Evolutionary conservation across 1,140 invertebrate species (phyloP), one percentile per base, ranked within the genome.

Genomic region (Rhagoletis zephyria): DNA sequence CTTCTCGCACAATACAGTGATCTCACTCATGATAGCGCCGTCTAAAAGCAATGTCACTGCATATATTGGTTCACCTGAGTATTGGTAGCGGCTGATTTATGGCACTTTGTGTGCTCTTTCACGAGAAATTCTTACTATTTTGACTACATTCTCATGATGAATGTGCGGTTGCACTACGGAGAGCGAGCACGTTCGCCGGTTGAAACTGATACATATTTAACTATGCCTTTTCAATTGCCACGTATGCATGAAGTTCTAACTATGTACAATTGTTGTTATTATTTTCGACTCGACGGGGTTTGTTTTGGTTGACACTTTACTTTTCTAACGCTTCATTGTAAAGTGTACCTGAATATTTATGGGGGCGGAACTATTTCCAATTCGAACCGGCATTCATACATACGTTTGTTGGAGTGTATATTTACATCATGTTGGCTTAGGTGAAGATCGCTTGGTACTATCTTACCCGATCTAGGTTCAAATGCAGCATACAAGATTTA

Each of bases 281-380:
- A 14, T 4, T 63, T 63, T 12, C 16, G 61, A 14, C 16, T 63
- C 16, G 12, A 63, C 61, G 61, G 4, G 7, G 61, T 63, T 63
- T 63, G 61, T 63, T 63, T 63, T 63, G 61, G 61, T 63, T 63
- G 61, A 63, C 61, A 63, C 61, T 63, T 63, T 14, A n/a, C 16
- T 63, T 16, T 63, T 63, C 10, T 63, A 63, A 63, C 61, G 16
- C 61, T 63, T 63, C 61, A 63, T 63, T 4, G 10, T 63, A 14
- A 63, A 63, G 61, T 16, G 61, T 16, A 30, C 30, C 30, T 30
- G 30, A 30, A 30, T 30, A 63, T 63, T 63, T 63, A 63, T 63
- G 61, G 16, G 12, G 61, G 16, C 16, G 4, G 4, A 14, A 4
- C 10, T 63, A 16, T 4, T 63, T 63, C 16, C 61, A 63, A 63